A percentile compares a stretch with the other conserved stretches of the same genome.
These are phyloP conservation scores for Torymus texanus DNA, from an alignment of 2,888 invertebrate species.

Conservation along the genomic window DNA sequence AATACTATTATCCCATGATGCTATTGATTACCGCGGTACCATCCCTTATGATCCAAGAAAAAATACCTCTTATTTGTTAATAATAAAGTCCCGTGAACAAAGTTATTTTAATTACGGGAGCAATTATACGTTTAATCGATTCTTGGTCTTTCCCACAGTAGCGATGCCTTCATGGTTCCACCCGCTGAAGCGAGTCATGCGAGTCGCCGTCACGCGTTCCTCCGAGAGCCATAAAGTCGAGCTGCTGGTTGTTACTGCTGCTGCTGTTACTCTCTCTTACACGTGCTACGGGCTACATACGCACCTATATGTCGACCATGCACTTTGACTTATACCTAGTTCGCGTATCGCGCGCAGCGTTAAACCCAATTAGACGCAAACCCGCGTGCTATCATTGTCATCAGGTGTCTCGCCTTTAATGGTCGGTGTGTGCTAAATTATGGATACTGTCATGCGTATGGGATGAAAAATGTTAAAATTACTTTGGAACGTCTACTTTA, in stretches of 20 bases:
- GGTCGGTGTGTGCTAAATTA: too few relatives aligned
- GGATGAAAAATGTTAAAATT: too few relatives aligned
- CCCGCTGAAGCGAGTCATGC: neutral
- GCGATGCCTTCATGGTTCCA: neutral
- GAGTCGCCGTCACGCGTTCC: neutral
- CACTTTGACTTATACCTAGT: neutral
- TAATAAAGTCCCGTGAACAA: neutral
- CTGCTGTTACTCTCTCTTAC: too few relatives aligned
- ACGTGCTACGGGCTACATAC: too few relatives aligned
- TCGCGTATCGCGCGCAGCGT: neutral
- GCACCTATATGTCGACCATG: neutral
- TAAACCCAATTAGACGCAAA: neutral
- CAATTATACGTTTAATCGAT: constrained; percentile 14
- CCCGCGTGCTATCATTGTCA: neutral
- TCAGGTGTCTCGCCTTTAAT: too few relatives aligned
- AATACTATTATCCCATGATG: too few relatives aligned
- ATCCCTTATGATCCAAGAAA: too few relatives aligned
- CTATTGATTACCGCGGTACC: too few relatives aligned
- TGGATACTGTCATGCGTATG: too few relatives aligned
- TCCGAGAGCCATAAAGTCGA: neutral
- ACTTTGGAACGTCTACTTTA: too few relatives aligned
- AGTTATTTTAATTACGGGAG: constrained; percentile 12
- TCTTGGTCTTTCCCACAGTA: neutral
- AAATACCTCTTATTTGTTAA: too few relatives aligned
- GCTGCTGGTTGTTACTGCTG: neutral